Evolutionary conservation across 2,113 vertebrate species (phyloP).

Genomic region (Tyto alba): DNA sequence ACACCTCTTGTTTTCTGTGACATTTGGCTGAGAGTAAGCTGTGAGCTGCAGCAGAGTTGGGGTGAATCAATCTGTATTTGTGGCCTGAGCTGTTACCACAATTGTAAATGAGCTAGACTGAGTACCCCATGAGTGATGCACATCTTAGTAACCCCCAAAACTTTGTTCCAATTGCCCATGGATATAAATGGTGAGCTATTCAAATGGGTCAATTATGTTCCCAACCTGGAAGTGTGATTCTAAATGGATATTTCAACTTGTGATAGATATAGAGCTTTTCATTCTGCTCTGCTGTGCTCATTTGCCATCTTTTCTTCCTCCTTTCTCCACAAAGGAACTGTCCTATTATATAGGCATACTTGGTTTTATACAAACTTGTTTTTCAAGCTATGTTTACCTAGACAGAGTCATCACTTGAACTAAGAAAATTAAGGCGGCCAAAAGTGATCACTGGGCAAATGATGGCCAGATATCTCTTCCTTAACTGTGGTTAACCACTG

Average conservation of each 20-base stretch:
- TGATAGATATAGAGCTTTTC: neutral
- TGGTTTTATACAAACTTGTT: neutral
- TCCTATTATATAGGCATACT: neutral
- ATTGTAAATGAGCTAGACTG: neutral
- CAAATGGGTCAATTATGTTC: neutral
- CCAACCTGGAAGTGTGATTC: neutral
- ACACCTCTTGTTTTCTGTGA: neutral
- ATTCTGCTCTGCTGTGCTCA: neutral
- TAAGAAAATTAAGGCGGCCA: neutral
- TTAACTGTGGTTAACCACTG: neutral
- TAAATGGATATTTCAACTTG: neutral
- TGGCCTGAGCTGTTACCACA: neutral
- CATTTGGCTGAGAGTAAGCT: neutral
- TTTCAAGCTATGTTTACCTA: neutral
- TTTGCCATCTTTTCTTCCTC: neutral
- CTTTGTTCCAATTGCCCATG: neutral
- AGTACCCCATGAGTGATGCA: neutral
- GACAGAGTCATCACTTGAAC: neutral
- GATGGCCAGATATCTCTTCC: neutral
- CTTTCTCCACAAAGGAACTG: neutral
- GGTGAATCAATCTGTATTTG: neutral
- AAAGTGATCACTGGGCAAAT: neutral
- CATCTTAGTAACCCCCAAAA: neutral
- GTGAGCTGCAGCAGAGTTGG: neutral
- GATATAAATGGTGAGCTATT: neutral